Percentiles rank a stretch among this genome's conserved stretches.
Conservation (phyloP, 2,888 invertebrate genomes). For the Trachelus stipa region DNA sequence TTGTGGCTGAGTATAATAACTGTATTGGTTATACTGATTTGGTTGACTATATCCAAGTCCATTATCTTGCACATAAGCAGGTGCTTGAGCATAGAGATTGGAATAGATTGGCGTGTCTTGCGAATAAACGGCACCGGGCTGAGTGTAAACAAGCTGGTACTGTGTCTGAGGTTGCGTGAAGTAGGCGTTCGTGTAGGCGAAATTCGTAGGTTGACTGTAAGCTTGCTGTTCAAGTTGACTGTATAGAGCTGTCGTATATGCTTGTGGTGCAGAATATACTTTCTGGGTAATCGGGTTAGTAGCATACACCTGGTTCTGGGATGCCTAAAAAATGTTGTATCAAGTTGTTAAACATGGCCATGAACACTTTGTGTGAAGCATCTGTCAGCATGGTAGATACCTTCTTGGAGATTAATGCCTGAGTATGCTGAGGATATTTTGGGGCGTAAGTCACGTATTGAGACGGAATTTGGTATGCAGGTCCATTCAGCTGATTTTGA, state of each 20-base stretch:
- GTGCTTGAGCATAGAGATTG: conserved; percentile 42
- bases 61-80: conserved; percentile 52
- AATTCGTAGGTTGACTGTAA: conserved; percentile 36
- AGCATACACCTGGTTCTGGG: conserved; percentile 11
- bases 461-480: conserved; percentile 46
- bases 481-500: conserved; percentile 40
- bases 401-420: conserved; percentile 23
- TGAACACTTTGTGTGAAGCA: neutral
- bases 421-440: conserved; percentile 30
- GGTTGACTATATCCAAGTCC: conserved; percentile 34
- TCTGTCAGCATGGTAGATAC: neutral
- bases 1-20: conserved; percentile 29
- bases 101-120: conserved; percentile 39
- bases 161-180: conserved; percentile 34
- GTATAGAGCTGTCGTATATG: conserved; percentile 22
- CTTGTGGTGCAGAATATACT: conserved; percentile 11
- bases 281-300: conserved; percentile 1
- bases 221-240: conserved; percentile 28
- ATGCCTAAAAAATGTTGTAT: conserved; percentile 8
- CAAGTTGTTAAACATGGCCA: neutral
- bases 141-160: conserved; percentile 53
- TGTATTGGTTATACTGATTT: conserved; percentile 40
- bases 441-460: conserved; percentile 37
- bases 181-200: conserved; percentile 32
- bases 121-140: conserved; percentile 47